A percentile compares a stretch with the other conserved stretches of the same genome.
Conservation (phyloP, 2,797 vertebrate genomes). For the Acrocephalus scirpaceus region DNA sequence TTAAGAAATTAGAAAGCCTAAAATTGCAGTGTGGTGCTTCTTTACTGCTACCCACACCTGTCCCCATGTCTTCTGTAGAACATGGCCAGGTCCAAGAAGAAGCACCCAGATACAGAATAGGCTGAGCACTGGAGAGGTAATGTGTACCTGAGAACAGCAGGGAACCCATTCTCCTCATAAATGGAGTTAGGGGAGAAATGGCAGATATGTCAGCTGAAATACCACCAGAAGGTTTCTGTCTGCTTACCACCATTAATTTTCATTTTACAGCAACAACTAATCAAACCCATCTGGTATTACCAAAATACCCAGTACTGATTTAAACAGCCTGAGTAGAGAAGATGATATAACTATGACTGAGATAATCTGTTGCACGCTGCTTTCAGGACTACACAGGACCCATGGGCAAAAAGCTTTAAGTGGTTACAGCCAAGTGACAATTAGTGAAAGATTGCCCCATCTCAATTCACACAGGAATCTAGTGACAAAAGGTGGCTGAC, state of each 20-base stretch:
- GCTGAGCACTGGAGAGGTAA: background rate
- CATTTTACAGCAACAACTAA: conserved; percentile 17
- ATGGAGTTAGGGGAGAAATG: conserved; percentile 36
- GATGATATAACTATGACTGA: conserved; percentile 55
- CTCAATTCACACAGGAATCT: conserved; percentile 41
- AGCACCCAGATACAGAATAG: background rate
- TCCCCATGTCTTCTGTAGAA: background rate
- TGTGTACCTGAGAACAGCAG: background rate
- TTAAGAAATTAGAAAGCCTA: background rate
- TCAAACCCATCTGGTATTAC: conserved; percentile 60
- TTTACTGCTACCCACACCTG: background rate
- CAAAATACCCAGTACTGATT: conserved; percentile 43
- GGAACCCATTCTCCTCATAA: conserved; percentile 45
- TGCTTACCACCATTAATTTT: conserved; percentile 32
- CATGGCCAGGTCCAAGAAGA: accelerated
- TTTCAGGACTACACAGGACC: conserved; percentile 52
- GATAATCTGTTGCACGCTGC: conserved; percentile 31
- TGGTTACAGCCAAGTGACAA: conserved; percentile 43
- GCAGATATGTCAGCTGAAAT: conserved; percentile 57
- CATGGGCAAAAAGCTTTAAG: conserved; percentile 52
- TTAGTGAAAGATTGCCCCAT: background rate
- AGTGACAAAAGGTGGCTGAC: background rate
- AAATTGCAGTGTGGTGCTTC: background rate
- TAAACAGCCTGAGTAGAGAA: conserved; percentile 47
- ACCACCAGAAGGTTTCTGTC: conserved; percentile 26